phyloP scores from a whole-genome alignment of 2,797 vertebrate species.

The Arnoldichthys spilopterus region DNA sequence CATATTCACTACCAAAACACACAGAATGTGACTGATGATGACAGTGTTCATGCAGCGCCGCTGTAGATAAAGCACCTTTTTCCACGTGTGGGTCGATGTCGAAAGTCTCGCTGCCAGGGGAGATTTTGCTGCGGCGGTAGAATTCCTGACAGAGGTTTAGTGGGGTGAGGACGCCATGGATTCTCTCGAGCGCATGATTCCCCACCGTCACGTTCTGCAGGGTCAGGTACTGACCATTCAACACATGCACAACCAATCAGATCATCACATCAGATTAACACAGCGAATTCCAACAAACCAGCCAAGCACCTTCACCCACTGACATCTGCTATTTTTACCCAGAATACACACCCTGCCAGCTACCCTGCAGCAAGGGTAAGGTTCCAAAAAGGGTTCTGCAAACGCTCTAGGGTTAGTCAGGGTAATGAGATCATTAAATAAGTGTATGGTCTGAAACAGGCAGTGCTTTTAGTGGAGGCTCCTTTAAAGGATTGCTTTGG shows the following conservation, averaged over 20 bases:
- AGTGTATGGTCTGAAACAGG: too few relatives aligned
- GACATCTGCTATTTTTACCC: too few relatives aligned
- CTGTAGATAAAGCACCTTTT: constrained; percentile 75
- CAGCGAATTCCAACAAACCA: not conserved
- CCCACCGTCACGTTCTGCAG: constrained; percentile 85
- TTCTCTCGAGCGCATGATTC: constrained; percentile 86
- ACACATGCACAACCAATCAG: not conserved
- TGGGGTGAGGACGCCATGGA: constrained; percentile 70
- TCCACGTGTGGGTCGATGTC: constrained; percentile 88
- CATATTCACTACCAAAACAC: too few relatives aligned
- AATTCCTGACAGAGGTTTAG: constrained; percentile 87
- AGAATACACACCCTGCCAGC: too few relatives aligned
- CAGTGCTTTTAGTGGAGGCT: too few relatives aligned
- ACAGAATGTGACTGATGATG: too few relatives aligned
- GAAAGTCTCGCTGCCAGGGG: constrained; percentile 88
- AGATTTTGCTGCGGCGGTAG: constrained; percentile 85
- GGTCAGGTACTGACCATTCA: constrained; percentile 84
- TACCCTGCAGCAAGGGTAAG: too few relatives aligned
- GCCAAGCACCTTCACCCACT: not conserved
- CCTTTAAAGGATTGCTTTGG: too few relatives aligned
- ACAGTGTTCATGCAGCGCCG: too few relatives aligned
- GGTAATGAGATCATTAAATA: too few relatives aligned
- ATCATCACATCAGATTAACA: not conserved
- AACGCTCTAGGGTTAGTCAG: too few relatives aligned
- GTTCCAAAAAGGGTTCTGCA: too few relatives aligned